phyloP scores from a whole-genome alignment of 2,888 invertebrate species.

The Phlogophora meticulosa region DNA sequence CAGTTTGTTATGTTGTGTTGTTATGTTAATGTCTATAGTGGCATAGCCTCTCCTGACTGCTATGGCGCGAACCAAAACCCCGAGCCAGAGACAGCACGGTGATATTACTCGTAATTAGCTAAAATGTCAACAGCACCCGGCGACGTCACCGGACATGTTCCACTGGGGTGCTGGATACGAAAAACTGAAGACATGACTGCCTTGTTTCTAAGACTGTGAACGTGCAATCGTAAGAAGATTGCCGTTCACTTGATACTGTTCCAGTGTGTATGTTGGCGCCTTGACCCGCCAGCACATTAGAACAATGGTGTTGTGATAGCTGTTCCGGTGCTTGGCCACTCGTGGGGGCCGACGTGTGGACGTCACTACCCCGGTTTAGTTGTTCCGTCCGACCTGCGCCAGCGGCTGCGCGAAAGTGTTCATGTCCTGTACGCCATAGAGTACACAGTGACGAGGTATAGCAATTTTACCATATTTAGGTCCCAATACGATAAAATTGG shows the following conservation, averaged over 20 bases:
- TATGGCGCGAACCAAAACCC: no score
- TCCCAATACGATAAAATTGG: no score
- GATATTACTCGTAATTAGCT: no score
- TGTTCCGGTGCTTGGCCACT: slow-evolving; percentile 28
- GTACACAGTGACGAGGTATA: no score
- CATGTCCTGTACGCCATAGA: slow-evolving; percentile 29
- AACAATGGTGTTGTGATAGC: slow-evolving; percentile 52
- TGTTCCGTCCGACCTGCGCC: slow-evolving; percentile 43
- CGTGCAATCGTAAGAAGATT: neutral
- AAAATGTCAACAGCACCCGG: neutral
- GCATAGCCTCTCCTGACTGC: no score
- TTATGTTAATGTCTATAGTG: no score
- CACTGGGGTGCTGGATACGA: neutral
- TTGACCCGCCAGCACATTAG: slow-evolving; percentile 16
- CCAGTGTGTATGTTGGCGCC: neutral
- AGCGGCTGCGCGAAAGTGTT: slow-evolving; percentile 43
- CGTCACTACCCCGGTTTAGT: slow-evolving; percentile 40
- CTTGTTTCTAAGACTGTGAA: no score
- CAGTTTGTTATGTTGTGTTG: no score
- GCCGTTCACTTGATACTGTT: neutral
- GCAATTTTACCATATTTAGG: no score
- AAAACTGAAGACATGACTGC: no score
- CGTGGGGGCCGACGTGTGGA: slow-evolving; percentile 9
- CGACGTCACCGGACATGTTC: neutral
- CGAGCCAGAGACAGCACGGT: no score